Evolutionary conservation across 2,113 vertebrate genomes (phyloP).

Genomic region (Phrynosoma blainvillii): DNA sequence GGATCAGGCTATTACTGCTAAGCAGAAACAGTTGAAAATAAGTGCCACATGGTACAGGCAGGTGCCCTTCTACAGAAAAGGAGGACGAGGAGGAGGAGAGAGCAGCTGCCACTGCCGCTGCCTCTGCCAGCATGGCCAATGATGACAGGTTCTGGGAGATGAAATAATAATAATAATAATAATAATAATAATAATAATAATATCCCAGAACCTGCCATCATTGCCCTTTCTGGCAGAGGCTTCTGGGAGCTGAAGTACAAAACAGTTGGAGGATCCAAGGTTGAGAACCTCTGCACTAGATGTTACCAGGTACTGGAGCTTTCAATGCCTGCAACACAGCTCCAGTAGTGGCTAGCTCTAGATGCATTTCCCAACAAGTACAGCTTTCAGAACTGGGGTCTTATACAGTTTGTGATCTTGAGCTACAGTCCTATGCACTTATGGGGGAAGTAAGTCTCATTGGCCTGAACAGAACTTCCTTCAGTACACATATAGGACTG

Average conservation of each 20-base stretch:
- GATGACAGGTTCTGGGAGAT: no score
- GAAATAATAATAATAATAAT: no score
- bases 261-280: no score
- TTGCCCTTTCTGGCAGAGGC: neutral
- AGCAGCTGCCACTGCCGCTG: no score
- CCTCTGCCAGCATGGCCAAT: no score
- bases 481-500: neutral
- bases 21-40: neutral
- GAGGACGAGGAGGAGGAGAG: no score
- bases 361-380: neutral
- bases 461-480: neutral
- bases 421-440: neutral
- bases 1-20: neutral
- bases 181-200: no score
- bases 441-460: neutral
- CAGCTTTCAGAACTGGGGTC: conserved; percentile 16
- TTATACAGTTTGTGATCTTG: conserved; percentile 29
- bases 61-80: no score
- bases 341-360: neutral
- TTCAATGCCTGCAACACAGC: neutral
- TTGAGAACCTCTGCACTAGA: no score
- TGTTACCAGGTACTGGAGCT: neutral
- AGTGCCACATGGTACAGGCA: no score
- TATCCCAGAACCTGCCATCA: no score
- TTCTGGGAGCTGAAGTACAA: neutral